These are phyloP conservation scores for Alouatta palliata DNA, from an alignment of 2,113 vertebrate genomes.

Conservation along the genomic window DNA sequence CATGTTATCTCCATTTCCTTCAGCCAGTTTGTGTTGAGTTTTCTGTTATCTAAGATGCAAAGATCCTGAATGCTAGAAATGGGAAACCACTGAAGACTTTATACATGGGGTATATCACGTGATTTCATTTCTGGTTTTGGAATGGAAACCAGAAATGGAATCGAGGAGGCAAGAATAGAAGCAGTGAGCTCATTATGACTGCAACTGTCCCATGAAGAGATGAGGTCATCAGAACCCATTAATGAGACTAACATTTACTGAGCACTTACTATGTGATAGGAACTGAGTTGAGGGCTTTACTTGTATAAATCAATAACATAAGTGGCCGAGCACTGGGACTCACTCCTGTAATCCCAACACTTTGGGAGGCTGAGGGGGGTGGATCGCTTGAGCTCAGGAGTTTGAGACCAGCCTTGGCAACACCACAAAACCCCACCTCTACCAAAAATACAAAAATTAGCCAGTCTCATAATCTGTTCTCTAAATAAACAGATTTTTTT, in stretches of 20 bases:
- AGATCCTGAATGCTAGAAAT: not conserved
- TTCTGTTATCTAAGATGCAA: not conserved
- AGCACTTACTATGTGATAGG: not conserved
- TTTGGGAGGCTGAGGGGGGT: too few relatives aligned
- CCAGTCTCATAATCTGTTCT: too few relatives aligned
- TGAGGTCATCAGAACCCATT: not conserved
- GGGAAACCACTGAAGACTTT: not conserved
- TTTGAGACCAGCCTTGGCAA: too few relatives aligned
- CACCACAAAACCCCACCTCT: too few relatives aligned
- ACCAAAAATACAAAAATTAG: too few relatives aligned
- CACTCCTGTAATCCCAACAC: too few relatives aligned
- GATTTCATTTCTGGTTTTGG: not conserved
- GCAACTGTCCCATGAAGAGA: not conserved
- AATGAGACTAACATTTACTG: not conserved
- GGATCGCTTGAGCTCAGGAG: too few relatives aligned
- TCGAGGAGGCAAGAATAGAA: not conserved
- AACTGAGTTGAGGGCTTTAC: not conserved
- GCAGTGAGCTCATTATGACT: not conserved
- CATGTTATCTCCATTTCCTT: not conserved
- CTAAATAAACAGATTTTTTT: too few relatives aligned
- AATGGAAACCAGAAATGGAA: not conserved
- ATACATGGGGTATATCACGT: not conserved
- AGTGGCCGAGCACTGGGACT: too few relatives aligned
- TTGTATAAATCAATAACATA: not conserved
- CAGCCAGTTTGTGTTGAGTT: not conserved